Percentiles rank a stretch among this genome's conserved stretches.
Evolutionary conservation across 1,140 invertebrate species (phyloP).

Genomic region (Drosophila takahashii): DNA sequence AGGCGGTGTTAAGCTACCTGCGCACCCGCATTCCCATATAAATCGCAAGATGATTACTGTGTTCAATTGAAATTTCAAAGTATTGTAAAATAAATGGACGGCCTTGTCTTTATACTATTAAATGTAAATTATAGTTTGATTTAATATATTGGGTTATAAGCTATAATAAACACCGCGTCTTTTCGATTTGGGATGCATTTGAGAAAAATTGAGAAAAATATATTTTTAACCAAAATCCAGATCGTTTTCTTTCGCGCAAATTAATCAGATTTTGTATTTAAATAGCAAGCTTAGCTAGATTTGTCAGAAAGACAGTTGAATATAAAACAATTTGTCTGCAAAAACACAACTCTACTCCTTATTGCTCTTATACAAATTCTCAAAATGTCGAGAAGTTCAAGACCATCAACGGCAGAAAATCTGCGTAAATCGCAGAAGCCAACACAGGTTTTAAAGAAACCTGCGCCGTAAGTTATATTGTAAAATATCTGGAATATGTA

Average conservation of each 20-base stretch:
- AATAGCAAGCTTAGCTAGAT: too few species aligned
- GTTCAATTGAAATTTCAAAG: constrained; percentile 2
- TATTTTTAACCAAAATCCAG: too few species aligned
- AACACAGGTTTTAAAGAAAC: not conserved
- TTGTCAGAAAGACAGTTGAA: too few species aligned
- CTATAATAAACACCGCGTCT: too few species aligned
- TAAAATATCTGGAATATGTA: too few species aligned
- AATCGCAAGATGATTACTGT: not conserved
- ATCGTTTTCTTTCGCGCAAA: too few species aligned
- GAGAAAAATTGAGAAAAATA: too few species aligned
- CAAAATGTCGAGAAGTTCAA: constrained; percentile 8
- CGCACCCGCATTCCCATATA: constrained; percentile 89
- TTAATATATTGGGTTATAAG: too few species aligned
- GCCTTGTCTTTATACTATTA: not conserved
- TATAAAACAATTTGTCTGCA: not conserved
- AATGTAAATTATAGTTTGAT: too few species aligned
- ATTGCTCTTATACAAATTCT: not conserved
- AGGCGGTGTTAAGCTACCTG: constrained; percentile 91
- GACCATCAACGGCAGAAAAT: not conserved
- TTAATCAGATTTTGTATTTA: too few species aligned
- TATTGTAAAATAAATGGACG: not conserved
- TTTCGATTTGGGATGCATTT: too few species aligned
- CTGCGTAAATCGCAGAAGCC: not conserved
- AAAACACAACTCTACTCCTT: not conserved
- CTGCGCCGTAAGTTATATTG: constrained; percentile 1